Evolutionary conservation across 1,140 invertebrate species (phyloP).

Genomic region (Ceratosolen fusciceps): DNA sequence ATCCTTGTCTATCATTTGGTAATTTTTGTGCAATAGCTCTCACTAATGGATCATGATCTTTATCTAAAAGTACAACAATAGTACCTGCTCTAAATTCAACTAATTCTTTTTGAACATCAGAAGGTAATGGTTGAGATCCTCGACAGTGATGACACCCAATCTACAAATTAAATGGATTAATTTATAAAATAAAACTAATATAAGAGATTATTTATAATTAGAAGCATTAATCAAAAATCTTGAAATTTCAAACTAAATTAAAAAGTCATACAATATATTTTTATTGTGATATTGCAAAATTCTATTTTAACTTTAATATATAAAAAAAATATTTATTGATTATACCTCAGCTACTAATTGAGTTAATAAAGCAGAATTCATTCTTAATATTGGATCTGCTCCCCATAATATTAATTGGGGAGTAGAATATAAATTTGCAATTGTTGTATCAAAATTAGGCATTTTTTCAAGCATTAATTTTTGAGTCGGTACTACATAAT

Average conservation of each 20-base stretch:
- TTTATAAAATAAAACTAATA: not conserved
- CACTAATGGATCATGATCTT: slow-evolving; percentile 57
- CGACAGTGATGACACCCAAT: slow-evolving; percentile 68
- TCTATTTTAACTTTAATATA: not conserved
- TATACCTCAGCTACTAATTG: slow-evolving; percentile 61
- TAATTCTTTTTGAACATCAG: slow-evolving; percentile 61
- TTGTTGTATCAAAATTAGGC: slow-evolving; percentile 50
- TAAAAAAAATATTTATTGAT: not conserved
- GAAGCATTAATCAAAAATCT: not conserved
- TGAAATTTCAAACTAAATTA: too few species aligned
- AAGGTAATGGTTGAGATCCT: slow-evolving; percentile 60
- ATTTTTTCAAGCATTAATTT: slow-evolving; percentile 56
- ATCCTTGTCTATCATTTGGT: slow-evolving; percentile 61
- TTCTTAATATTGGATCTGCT: slow-evolving; percentile 61
- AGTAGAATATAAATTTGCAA: slow-evolving; percentile 62
- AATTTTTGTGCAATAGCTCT: slow-evolving; percentile 59
- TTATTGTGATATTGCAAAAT: too few species aligned
- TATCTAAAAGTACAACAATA: slow-evolving; percentile 60
- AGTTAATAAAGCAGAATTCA: slow-evolving; percentile 61
- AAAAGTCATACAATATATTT: too few species aligned
- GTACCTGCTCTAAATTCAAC: slow-evolving; percentile 62
- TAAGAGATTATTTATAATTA: not conserved
- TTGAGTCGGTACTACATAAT: slow-evolving; percentile 58
- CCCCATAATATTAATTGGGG: slow-evolving; percentile 65
- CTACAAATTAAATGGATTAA: slow-evolving; percentile 50